Conservation (phyloP, 2,888 invertebrate genomes). For the Torymus aiolomorphi region DNA sequence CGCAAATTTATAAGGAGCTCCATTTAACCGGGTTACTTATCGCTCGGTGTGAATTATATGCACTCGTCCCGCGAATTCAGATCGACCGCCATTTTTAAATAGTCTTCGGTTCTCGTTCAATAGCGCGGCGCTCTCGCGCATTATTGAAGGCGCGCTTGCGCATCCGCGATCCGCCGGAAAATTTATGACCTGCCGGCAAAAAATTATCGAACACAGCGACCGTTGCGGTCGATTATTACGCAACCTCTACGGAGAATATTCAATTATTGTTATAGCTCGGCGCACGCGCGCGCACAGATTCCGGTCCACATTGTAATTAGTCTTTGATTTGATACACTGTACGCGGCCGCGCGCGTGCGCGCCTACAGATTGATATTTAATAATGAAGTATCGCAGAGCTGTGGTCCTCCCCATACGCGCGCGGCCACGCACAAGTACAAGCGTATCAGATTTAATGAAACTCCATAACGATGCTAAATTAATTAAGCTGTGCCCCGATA, state of each 20-base stretch:
- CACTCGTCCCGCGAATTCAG: no score
- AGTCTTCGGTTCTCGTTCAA: no score
- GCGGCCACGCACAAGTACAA: no score
- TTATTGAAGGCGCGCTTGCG: neutral
- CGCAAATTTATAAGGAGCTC: no score
- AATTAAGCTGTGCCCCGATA: no score
- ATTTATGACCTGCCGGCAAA: neutral
- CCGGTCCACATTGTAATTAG: conserved; percentile 20
- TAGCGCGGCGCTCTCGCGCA: neutral
- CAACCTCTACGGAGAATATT: neutral
- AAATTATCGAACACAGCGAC: neutral
- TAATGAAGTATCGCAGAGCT: neutral
- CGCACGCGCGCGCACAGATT: no score
- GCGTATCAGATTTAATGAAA: conserved; percentile 21
- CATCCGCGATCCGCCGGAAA: neutral
- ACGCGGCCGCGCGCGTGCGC: no score
- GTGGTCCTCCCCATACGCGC: neutral
- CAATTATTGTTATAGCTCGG: neutral
- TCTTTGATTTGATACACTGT: neutral
- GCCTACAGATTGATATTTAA: conserved; percentile 17
- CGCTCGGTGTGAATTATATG: no score
- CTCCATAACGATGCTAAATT: no score
- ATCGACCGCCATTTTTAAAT: no score
- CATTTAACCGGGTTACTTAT: no score
- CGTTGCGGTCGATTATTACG: conserved; percentile 1